These are phyloP conservation scores for Sebastes itinus DNA, from an alignment of 2,797 vertebrate genomes.

Conservation along the genomic window DNA sequence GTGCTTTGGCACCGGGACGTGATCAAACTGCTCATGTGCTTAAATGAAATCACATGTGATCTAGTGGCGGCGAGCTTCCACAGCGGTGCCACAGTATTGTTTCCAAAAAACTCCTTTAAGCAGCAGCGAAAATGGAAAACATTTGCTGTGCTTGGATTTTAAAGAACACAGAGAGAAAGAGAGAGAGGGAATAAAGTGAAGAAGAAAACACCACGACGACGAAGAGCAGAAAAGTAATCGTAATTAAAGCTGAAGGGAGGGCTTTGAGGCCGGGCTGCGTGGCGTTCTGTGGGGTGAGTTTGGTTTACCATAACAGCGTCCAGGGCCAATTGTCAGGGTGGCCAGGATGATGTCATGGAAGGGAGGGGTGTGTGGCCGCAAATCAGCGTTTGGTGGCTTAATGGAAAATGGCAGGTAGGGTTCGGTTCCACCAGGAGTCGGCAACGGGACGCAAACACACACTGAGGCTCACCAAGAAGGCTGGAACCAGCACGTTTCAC, in stretches of 20 bases:
- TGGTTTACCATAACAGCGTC: conserved; percentile 57
- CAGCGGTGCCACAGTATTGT: conserved; percentile 50
- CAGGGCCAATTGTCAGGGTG: conserved; percentile 65
- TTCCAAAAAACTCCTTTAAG: conserved; percentile 66
- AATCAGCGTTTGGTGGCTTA: conserved; percentile 58
- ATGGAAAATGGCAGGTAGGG: conserved; percentile 73
- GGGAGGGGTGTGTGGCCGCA: conserved; percentile 57
- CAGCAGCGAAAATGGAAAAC: conserved; percentile 70
- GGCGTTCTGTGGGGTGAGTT: conserved; percentile 60
- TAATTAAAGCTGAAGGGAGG: conserved; percentile 63
- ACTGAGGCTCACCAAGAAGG: conserved; percentile 10
- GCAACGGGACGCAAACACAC: conserved; percentile 30
- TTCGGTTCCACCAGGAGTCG: conserved; percentile 46
- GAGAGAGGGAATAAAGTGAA: neutral
- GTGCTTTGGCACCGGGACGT: conserved; percentile 60
- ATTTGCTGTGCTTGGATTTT: conserved; percentile 47
- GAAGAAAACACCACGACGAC: conserved; percentile 35
- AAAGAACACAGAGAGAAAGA: neutral
- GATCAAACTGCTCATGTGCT: conserved; percentile 63
- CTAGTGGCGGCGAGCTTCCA: conserved; percentile 46
- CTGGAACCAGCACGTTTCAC: neutral
- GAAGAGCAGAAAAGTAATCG: conserved; percentile 12
- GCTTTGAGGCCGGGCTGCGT: conserved; percentile 48
- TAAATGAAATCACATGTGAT: conserved; percentile 75
- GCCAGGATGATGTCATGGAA: conserved; percentile 77